Conservation (phyloP, 1,140 invertebrate species). For the Drosophila pseudoananassae region DNA sequence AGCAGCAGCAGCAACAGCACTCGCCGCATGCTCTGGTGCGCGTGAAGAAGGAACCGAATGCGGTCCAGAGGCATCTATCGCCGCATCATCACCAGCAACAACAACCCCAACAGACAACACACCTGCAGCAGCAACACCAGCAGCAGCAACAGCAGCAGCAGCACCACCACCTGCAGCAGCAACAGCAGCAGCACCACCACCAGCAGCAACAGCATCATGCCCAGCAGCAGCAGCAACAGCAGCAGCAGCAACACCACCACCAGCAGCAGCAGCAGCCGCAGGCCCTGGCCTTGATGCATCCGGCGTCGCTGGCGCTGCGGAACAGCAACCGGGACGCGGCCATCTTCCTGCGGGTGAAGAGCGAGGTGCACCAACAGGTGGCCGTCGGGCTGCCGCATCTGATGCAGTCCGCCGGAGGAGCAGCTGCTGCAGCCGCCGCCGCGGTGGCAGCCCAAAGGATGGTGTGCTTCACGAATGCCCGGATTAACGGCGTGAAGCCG, state of each 20-base stretch:
- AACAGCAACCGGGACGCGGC: conserved; percentile 78
- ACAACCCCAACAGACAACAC: conserved; percentile 54
- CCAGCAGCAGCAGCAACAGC: conserved; percentile 61
- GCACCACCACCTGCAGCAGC: conserved; percentile 35
- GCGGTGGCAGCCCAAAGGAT: conserved; percentile 84
- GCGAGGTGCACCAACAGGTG: conserved; percentile 82
- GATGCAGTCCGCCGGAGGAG: conserved; percentile 71
- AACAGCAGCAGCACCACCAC: conserved; percentile 46
- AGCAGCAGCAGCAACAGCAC: conserved; percentile 83
- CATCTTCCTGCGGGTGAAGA: conserved; percentile 82
- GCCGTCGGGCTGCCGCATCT: conserved; percentile 64
- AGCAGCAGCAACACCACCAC: conserved; percentile 58
- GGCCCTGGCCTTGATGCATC: conserved; percentile 82
- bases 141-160: conserved; percentile 65
- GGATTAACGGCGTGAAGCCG: conserved; percentile 91
- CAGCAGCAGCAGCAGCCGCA: conserved; percentile 77
- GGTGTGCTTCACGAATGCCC: conserved; percentile 87
- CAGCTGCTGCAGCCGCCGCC: conserved; percentile 65
- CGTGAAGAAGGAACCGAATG: conserved; percentile 85
- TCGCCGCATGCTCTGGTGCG: conserved; percentile 84
- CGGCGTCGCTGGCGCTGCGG: conserved; percentile 74
- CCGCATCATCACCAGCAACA: conserved; percentile 64
- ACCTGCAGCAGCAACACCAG: conserved; percentile 76
- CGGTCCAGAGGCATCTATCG: conserved; percentile 71
- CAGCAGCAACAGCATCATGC: conserved; percentile 62